phyloP scores from a whole-genome alignment of 2,888 invertebrate species.

The Mythimna albipuncta region DNA sequence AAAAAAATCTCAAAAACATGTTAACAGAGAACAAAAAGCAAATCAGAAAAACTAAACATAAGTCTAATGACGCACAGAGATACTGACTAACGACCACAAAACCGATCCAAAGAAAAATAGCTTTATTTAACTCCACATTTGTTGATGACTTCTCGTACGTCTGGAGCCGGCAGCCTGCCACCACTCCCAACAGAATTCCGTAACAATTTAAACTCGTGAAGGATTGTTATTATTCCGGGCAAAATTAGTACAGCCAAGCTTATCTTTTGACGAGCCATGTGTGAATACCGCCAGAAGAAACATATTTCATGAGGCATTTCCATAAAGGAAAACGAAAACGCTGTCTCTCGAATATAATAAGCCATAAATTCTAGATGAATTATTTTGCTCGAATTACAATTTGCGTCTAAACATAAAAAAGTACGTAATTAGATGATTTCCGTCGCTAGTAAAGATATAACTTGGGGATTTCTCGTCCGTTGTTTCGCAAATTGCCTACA shows the following conservation, averaged over 20 bases:
- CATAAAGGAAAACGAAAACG: conserved; percentile 38
- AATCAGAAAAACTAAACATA: not conserved
- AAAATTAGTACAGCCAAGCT: conserved; percentile 54
- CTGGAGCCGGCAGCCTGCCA: conserved; percentile 26
- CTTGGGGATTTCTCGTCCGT: conserved; percentile 20
- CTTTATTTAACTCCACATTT: conserved; percentile 30
- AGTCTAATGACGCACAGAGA: not conserved
- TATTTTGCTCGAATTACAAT: conserved; percentile 39
- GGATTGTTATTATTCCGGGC: conserved; percentile 57
- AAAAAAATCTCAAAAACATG: not conserved
- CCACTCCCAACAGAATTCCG: conserved; percentile 29
- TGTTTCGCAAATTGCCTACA: conserved; percentile 39
- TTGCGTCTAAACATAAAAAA: conserved; percentile 23
- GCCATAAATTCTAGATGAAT: conserved; percentile 50
- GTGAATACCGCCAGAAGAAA: conserved; percentile 58
- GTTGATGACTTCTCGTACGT: conserved; percentile 39
- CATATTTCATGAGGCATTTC: conserved; percentile 53
- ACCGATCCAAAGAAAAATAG: conserved; percentile 42
- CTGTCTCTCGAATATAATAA: conserved; percentile 46
- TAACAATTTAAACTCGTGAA: conserved; percentile 54
- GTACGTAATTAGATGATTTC: conserved; percentile 34
- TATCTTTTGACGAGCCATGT: conserved; percentile 65
- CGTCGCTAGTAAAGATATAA: conserved; percentile 28
- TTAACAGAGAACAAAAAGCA: not conserved
- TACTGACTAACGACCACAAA: conserved; percentile 34